A percentile compares a stretch with the other conserved stretches of the same genome.
Conservation (phyloP, 2,888 invertebrate genomes). For the Bombylius major region DNA sequence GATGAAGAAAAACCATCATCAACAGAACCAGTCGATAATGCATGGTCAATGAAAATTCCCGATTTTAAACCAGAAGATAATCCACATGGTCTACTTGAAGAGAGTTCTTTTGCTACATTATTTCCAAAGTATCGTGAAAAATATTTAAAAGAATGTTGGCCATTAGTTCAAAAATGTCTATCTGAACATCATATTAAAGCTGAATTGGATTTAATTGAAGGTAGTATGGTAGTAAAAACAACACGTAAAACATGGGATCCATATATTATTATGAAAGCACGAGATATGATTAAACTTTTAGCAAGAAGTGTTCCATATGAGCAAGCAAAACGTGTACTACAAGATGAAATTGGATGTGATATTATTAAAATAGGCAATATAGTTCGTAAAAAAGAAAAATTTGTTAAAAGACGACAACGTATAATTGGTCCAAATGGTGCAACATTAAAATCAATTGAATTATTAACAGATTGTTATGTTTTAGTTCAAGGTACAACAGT, state of each 20-base stretch:
- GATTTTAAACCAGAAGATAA: conserved; percentile 81
- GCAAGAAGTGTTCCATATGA: conserved; percentile 95
- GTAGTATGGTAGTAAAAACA: conserved; percentile 89
- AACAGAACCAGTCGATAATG: conserved; percentile 60
- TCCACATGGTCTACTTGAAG: conserved; percentile 67
- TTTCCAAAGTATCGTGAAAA: conserved; percentile 97
- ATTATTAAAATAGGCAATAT: conserved; percentile 91
- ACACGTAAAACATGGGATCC: conserved; percentile 98
- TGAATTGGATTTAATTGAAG: conserved; percentile 84
- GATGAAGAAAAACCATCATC: conserved; percentile 18
- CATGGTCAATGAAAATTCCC: conserved; percentile 77
- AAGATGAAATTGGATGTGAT: conserved; percentile 87
- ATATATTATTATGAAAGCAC: conserved; percentile 87
- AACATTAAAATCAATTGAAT: conserved; percentile 91
- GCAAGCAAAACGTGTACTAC: conserved; percentile 74
- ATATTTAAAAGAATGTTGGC: conserved; percentile 91
- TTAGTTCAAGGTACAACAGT: conserved; percentile 97
- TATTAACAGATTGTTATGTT: conserved; percentile 92
- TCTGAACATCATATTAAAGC: conserved; percentile 67
- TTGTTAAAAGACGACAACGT: conserved; percentile 86
- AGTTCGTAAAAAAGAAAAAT: conserved; percentile 83
- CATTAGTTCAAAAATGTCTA: conserved; percentile 77
- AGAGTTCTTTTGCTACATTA: conserved; percentile 91
- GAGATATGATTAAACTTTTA: conserved; percentile 89
- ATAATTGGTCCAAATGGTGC: conserved; percentile 97